Percentiles rank a stretch among this genome's conserved stretches.
Conservation (phyloP, 2,888 invertebrate genomes). For the Ceramica pisi region DNA sequence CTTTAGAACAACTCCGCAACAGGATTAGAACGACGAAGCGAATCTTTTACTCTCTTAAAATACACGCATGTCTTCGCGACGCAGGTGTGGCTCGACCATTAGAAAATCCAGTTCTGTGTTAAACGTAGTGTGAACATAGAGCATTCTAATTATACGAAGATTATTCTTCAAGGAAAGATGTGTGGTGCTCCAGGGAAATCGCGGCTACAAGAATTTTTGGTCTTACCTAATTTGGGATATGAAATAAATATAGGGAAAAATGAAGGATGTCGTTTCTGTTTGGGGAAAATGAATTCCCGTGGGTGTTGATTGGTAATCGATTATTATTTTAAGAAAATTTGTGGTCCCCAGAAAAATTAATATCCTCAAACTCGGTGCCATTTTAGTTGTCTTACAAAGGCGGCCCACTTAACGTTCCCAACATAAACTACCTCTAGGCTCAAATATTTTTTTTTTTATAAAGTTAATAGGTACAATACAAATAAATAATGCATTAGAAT, state of each 20-base stretch:
- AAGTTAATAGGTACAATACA: too few relatives aligned
- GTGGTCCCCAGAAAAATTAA: background rate
- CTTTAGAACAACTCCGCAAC: too few relatives aligned
- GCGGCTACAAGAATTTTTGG: background rate
- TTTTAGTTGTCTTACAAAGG: too few relatives aligned
- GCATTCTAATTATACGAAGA: slow-evolving; percentile 17
- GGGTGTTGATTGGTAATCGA: background rate
- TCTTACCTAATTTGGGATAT: slow-evolving; percentile 11
- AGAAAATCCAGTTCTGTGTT: slow-evolving; percentile 11
- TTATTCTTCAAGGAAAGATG: slow-evolving; percentile 35
- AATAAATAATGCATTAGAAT: too few relatives aligned
- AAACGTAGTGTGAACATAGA: slow-evolving; percentile 24
- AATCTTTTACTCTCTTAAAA: background rate
- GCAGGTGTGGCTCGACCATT: slow-evolving; percentile 14
- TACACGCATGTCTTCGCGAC: background rate
- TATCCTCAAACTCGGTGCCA: too few relatives aligned
- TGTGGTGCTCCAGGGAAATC: slow-evolving; percentile 43
- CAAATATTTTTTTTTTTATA: too few relatives aligned
- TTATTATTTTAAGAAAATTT: background rate
- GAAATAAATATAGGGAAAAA: background rate
- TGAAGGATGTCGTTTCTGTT: background rate
- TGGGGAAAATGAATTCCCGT: slow-evolving; percentile 4
- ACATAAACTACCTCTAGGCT: too few relatives aligned
- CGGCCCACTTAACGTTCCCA: too few relatives aligned
- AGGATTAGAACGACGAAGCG: too few relatives aligned